These are phyloP conservation scores for Archilochus colubris DNA, from an alignment of 2,113 vertebrate genomes.

Conservation along the genomic window DNA sequence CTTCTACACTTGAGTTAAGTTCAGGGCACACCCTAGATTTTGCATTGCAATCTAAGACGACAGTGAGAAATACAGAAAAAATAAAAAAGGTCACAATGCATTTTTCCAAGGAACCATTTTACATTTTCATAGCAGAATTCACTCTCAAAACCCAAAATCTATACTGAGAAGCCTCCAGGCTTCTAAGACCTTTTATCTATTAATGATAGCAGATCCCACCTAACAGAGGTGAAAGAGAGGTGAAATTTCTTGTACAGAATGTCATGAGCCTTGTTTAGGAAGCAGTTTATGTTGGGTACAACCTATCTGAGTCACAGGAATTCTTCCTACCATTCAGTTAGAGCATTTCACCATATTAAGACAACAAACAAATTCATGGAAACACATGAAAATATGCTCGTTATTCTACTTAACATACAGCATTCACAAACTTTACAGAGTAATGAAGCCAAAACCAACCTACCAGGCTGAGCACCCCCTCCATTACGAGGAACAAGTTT, in stretches of 20 bases:
- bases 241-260: background rate
- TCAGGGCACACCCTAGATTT: background rate
- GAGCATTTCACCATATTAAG: background rate
- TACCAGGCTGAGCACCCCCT: constrained; percentile 78
- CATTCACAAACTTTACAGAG: background rate
- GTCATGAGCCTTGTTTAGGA: background rate
- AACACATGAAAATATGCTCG: background rate
- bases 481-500: constrained; percentile 53
- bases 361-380: background rate
- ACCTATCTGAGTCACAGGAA: background rate
- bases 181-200: background rate
- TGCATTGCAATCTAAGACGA: background rate
- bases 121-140: background rate
- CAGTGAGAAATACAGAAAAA: background rate
- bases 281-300: background rate
- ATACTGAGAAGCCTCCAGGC: background rate
- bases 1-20: background rate
- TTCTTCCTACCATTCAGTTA: background rate
- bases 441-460: background rate
- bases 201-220: background rate
- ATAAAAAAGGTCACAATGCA: background rate
- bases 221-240: background rate
- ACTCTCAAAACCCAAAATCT: background rate
- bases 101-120: background rate
- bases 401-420: background rate